These are phyloP conservation scores for Prosopocoilus inquinatus DNA, from an alignment of 2,888 invertebrate species.

Conservation along the genomic window DNA sequence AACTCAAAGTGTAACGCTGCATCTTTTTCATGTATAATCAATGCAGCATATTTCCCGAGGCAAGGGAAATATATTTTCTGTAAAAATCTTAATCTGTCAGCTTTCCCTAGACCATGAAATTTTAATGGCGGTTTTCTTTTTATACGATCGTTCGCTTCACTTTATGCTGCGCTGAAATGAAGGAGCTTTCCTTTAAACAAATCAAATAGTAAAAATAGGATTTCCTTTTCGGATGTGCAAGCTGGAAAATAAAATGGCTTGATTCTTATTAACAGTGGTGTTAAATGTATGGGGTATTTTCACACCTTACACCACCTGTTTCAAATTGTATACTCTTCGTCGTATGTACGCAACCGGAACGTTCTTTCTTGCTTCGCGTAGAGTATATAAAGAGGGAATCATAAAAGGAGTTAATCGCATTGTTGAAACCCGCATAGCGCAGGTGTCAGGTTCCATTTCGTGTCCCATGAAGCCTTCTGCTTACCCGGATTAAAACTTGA, in stretches of 20 bases:
- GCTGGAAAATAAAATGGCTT: background rate
- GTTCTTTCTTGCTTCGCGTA: background rate
- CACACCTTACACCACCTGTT: background rate
- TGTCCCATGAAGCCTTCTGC: slow-evolving; percentile 6
- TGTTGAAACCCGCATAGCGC: slow-evolving; percentile 25
- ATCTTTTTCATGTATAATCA: background rate
- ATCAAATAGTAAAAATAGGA: slow-evolving; percentile 9
- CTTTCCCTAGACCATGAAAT: slow-evolving; percentile 18
- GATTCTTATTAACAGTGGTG: no score
- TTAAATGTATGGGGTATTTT: background rate
- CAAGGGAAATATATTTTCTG: background rate
- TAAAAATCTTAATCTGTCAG: slow-evolving; percentile 20
- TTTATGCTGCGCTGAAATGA: slow-evolving; percentile 14
- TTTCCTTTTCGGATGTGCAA: background rate
- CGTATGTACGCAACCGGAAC: no score
- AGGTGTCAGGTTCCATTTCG: slow-evolving; percentile 27
- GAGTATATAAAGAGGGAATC: background rate
- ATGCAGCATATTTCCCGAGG: background rate
- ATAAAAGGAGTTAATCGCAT: slow-evolving; percentile 25
- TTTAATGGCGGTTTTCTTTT: slow-evolving; percentile 19
- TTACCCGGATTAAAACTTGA: slow-evolving; percentile 25
- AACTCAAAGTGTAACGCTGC: background rate
- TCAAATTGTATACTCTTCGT: no score
- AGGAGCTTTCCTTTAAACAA: slow-evolving; percentile 11
- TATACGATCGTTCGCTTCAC: slow-evolving; percentile 15